A percentile compares a stretch with the other conserved stretches of the same genome.
Conservation (phyloP, 2,113 vertebrate genomes). For the Diadophis punctatus region DNA sequence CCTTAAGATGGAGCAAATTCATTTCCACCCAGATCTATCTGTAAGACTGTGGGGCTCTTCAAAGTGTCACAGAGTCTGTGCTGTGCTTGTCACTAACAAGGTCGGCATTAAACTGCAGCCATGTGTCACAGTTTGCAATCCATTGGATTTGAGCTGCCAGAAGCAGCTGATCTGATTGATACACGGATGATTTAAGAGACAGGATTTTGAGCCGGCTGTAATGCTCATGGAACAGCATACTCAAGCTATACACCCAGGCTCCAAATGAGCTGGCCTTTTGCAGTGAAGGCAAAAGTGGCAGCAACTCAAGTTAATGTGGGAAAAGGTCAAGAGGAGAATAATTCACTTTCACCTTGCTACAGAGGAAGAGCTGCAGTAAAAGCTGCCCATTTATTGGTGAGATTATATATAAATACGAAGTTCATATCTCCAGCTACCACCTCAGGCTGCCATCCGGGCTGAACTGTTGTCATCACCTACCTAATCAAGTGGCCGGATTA, state of each 20-base stretch:
- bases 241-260: slow-evolving; percentile 29
- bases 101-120: neutral
- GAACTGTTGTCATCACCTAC: slow-evolving; percentile 69
- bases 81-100: neutral
- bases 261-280: slow-evolving; percentile 51
- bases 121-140: neutral
- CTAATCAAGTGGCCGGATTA: slow-evolving; percentile 76
- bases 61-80: neutral
- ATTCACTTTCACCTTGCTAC: slow-evolving; percentile 71
- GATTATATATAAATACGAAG: slow-evolving; percentile 45
- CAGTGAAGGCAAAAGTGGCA: slow-evolving; percentile 40
- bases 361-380: slow-evolving; percentile 63
- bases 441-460: slow-evolving; percentile 46
- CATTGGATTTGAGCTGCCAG: slow-evolving; percentile 1
- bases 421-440: slow-evolving; percentile 56
- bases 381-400: slow-evolving; percentile 59
- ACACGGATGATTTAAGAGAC: slow-evolving; percentile 8
- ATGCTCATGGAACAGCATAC: slow-evolving; percentile 15
- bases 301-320: slow-evolving; percentile 42
- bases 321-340: slow-evolving; percentile 51
- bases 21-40: neutral
- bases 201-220: slow-evolving; percentile 9
- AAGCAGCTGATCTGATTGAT: neutral
- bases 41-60: neutral
- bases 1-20: neutral